phyloP scores from a whole-genome alignment of 92 coral and sea anemone genomes.

The Ricordea florida region DNA sequence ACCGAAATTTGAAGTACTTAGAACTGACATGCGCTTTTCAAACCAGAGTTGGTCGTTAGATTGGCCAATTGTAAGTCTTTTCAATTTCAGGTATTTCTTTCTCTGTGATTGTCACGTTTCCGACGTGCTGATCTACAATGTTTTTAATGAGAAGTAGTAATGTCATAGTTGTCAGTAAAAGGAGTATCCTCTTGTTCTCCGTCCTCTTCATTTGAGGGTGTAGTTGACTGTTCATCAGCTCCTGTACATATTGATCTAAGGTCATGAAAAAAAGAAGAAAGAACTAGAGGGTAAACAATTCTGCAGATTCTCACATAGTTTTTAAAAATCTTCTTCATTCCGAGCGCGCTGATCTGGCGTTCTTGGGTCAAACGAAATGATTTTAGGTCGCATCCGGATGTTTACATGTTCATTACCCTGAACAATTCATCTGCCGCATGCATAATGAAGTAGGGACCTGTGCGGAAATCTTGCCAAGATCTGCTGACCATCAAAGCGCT shows the following conservation, averaged over 20 bases:
- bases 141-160: background rate
- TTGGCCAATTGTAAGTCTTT: background rate
- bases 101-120: background rate
- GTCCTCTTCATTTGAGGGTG: background rate
- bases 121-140: background rate
- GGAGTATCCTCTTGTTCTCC: background rate
- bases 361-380: background rate
- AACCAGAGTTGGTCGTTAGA: background rate
- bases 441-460: background rate
- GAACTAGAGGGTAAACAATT: background rate
- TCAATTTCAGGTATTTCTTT: background rate
- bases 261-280: background rate
- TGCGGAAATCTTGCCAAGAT: conserved; percentile 14
- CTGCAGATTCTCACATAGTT: background rate
- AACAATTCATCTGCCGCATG: conserved; percentile 12
- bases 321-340: background rate
- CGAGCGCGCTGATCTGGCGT: background rate
- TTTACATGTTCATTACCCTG: conserved; percentile 9
- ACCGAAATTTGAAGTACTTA: too few species aligned
- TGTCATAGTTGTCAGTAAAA: background rate
- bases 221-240: too few species aligned
- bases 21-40: background rate
- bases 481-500: conserved; percentile 53
- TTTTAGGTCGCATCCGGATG: background rate
- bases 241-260: background rate